A percentile compares a stretch with the other conserved stretches of the same genome.
These are phyloP conservation scores for Scaptodrosophila lebanonensis DNA, from an alignment of 1,140 invertebrate genomes.

Conservation along the genomic window DNA sequence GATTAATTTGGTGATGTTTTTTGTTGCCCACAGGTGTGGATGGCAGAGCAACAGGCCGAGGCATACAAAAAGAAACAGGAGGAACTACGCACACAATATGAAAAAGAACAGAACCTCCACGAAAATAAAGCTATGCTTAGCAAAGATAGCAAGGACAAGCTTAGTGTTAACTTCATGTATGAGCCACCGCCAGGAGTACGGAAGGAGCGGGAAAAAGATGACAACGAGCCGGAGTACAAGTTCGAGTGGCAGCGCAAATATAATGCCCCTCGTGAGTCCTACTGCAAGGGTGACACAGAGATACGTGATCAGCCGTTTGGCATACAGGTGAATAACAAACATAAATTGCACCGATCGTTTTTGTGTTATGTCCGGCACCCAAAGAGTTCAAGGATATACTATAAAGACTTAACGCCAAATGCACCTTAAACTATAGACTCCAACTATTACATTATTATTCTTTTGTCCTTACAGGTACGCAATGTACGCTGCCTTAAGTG, in stretches of 20 bases:
- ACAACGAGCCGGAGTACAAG: constrained; percentile 97
- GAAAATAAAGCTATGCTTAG: constrained; percentile 98
- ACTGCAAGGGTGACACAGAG: constrained; percentile 96
- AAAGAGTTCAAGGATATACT: too few species aligned
- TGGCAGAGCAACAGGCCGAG: constrained; percentile 98
- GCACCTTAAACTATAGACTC: too few species aligned
- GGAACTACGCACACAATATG: constrained; percentile 96
- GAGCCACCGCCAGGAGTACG: constrained; percentile 98
- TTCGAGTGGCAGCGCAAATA: constrained; percentile 99
- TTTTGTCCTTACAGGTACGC: constrained; percentile 95
- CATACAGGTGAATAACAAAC: too few species aligned
- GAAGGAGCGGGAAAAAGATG: constrained; percentile 92
- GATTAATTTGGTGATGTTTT: not conserved
- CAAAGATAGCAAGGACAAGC: constrained; percentile 98
- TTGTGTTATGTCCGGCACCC: too few species aligned
- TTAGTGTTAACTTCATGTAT: constrained; percentile 99
- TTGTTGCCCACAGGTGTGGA: constrained; percentile 90
- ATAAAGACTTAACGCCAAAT: too few species aligned
- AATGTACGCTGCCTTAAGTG: constrained; percentile 99
- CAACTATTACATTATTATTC: too few species aligned
- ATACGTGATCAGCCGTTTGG: constrained; percentile 99
- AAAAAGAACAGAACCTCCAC: constrained; percentile 99
- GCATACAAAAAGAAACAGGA: constrained; percentile 99
- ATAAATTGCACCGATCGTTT: too few species aligned
- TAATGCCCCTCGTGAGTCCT: constrained; percentile 98